These are phyloP conservation scores for Hermodice carunculata DNA, from an alignment of 2,888 invertebrate species.

Conservation along the genomic window DNA sequence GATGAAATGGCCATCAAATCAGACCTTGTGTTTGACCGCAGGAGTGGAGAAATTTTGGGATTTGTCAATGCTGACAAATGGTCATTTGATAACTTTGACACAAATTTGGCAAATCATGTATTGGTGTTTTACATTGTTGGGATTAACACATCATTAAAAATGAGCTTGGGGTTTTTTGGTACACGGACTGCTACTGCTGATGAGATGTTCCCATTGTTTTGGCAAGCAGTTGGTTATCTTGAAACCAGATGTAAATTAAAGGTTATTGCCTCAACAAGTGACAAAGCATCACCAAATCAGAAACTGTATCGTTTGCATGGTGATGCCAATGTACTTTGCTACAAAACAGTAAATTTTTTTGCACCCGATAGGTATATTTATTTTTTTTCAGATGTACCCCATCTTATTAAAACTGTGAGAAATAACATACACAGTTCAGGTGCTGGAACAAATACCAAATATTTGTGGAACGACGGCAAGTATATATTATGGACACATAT, in stretches of 20 bases:
- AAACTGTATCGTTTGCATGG: conserved; percentile 3
- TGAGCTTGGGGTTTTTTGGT: conserved; percentile 8
- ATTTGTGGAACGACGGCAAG: conserved; percentile 15
- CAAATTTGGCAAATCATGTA: conserved; percentile 14
- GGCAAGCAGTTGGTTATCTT: conserved; percentile 12
- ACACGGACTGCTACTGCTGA: conserved; percentile 12
- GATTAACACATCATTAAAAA: conserved; percentile 5
- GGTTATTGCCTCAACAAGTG: conserved; percentile 13
- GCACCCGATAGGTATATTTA: conserved; percentile 1
- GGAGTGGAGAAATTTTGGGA: conserved; percentile 1
- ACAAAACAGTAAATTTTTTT: conserved; percentile 7
- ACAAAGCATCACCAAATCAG: conserved; percentile 21
- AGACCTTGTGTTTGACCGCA: conserved; percentile 2
- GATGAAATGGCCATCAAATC: conserved; percentile 12
- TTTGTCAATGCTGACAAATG: background rate
- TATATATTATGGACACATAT: conserved; percentile 18
- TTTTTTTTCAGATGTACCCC: conserved; percentile 19
- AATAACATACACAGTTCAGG: conserved; percentile 11
- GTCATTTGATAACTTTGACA: background rate
- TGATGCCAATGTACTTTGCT: background rate
- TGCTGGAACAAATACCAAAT: background rate
- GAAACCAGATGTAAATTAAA: conserved; percentile 9
- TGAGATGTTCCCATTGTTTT: conserved; percentile 12
- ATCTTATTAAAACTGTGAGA: conserved; percentile 15
- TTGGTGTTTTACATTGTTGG: conserved; percentile 16